Percentiles rank a stretch among this genome's conserved stretches.
phyloP scores from a whole-genome alignment of 2,113 vertebrate genomes.

The Symphodus melops region DNA sequence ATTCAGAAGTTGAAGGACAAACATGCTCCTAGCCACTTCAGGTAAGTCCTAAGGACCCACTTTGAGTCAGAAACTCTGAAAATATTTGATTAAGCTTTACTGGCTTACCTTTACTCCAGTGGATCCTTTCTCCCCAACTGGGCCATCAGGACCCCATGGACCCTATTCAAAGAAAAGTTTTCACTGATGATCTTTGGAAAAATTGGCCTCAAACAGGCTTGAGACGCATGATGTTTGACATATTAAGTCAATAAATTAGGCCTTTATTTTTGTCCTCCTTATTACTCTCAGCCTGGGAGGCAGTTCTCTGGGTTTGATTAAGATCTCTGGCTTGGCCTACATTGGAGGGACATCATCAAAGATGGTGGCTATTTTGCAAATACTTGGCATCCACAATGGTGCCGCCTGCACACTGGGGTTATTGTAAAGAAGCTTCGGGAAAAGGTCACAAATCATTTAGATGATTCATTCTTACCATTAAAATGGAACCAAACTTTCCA shows the following conservation, averaged over 20 bases:
- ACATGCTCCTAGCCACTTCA: conserved; percentile 2
- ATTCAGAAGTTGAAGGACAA: conserved; percentile 11
- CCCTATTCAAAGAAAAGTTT: conserved; percentile 80
- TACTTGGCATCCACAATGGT: conserved; percentile 26
- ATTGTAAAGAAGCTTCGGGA: conserved; percentile 33
- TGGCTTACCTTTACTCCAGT: conserved; percentile 87
- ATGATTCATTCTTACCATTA: conserved; percentile 50
- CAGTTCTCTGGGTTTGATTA: conserved; percentile 18
- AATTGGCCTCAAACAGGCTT: conserved; percentile 20
- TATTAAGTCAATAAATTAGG: conserved; percentile 23
- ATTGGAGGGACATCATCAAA: conserved; percentile 25
- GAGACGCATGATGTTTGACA: conserved; percentile 21
- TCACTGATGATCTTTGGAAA: conserved; percentile 36
- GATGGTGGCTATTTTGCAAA: conserved; percentile 45
- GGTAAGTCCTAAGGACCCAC: not conserved
- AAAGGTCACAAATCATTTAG: conserved; percentile 48
- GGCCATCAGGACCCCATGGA: conserved; percentile 90
- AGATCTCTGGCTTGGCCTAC: conserved; percentile 13
- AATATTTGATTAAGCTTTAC: not conserved
- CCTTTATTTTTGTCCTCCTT: conserved; percentile 24
- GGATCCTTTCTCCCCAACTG: conserved; percentile 86
- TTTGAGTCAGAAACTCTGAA: not conserved
- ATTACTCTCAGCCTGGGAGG: conserved; percentile 15
- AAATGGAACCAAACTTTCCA: conserved; percentile 23
- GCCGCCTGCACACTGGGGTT: conserved; percentile 36